Base-by-base conservation (phyloP, 2,797 vertebrate species). In the Sebastes trivittatus region DNA sequence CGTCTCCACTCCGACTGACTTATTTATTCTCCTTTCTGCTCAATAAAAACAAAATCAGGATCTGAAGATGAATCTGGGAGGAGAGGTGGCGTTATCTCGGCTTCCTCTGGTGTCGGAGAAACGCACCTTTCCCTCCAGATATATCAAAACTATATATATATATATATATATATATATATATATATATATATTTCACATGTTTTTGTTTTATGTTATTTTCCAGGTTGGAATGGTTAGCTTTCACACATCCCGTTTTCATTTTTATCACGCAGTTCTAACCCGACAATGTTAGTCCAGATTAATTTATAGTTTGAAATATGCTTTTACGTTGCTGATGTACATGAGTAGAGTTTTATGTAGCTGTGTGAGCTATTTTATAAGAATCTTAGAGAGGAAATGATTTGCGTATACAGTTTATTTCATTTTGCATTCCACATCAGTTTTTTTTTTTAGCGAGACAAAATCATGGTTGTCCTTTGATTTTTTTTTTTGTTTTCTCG, bases 331-430 rank as follows among this genome's bases (percentile, higher is more conserved):
- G 88, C 94, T 88, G 86, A 88, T 92, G 77, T 95, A 91, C 92
- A 95, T 84, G 87, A 80, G 87, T 95, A 95, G 94, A 95, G 95
- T 93, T 93, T 91, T 54, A 66, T 84, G 87, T 94, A 95, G 94
- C 90, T 74, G 88, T 90, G 89, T 93, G 92, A 93, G 82, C 86
- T 89, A 27, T 83, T 90, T 77, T 83, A 55, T 91, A 87, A 81
- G 83, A 94, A 95, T 92, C 80, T 89, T 85, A 85, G 82, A 85
- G 36, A 38, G 36, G 36, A 38, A 38, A 38, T 38, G 36, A 38
- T 38, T 38, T 38, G 36, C 36, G 4, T 38, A 38, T 38, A 38
- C 36, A 38, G 36, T 38, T 38, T 38, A 38, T 38, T 38, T 38
- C 36, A 38, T 38, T 38, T 38, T 38, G 36, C 36, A 38, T 38